phyloP scores from a whole-genome alignment of 2,888 invertebrate species.

The Himalopsyche kuldschensis region DNA sequence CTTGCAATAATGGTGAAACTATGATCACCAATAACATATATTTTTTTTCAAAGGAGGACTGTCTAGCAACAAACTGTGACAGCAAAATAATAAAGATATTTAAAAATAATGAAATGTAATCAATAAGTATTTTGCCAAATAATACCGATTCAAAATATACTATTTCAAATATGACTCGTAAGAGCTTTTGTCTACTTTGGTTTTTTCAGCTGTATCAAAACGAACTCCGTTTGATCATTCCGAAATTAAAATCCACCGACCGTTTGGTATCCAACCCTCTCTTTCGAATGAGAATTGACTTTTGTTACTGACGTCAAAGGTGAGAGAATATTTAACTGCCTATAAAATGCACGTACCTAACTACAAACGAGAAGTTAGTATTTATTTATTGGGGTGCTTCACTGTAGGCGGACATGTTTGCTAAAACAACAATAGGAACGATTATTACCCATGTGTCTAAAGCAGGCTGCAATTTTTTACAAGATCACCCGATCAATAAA shows the following conservation, averaged over 20 bases:
- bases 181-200: too few species aligned
- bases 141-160: neutral
- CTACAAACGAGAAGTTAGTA: neutral
- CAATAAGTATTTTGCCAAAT: neutral
- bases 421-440: neutral
- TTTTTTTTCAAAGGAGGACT: too few species aligned
- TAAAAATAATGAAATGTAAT: too few species aligned
- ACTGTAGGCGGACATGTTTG: neutral
- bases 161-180: too few species aligned
- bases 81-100: too few species aligned
- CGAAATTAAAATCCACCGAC: constrained; percentile 31
- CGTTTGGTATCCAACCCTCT: constrained; percentile 10
- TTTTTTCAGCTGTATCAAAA: neutral
- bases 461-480: constrained; percentile 1
- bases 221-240: constrained; percentile 32
- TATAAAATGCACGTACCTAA: neutral
- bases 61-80: too few species aligned
- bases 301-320: neutral
- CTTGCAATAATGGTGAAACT: too few species aligned
- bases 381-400: neutral
- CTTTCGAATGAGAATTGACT: constrained; percentile 1
- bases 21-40: too few species aligned
- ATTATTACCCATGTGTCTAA: constrained; percentile 28
- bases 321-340: neutral
- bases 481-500: too few species aligned